Percentiles rank a stretch among this genome's conserved stretches.
Conservation (phyloP, 2,888 invertebrate species). For the Epinotia brunnichana region DNA sequence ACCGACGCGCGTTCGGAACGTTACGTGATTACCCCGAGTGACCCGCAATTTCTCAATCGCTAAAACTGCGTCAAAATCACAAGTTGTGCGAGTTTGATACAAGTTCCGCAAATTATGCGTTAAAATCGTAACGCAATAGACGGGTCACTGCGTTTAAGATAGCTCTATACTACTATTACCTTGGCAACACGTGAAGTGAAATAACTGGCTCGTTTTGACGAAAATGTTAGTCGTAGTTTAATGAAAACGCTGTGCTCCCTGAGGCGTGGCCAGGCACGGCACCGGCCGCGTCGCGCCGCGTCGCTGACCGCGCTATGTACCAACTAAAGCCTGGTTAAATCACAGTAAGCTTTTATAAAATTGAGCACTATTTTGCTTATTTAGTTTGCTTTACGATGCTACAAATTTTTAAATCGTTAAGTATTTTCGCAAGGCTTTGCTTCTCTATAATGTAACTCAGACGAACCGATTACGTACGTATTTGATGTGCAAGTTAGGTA, state of each 20-base stretch:
- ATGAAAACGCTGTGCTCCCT: constrained; percentile 22
- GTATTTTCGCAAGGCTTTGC: background rate
- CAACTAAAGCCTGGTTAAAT: constrained; percentile 34
- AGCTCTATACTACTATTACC: background rate
- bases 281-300: constrained; percentile 21
- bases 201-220: background rate
- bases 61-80: background rate
- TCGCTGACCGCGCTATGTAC: constrained; percentile 38
- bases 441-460: background rate
- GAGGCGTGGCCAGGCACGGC: constrained; percentile 11
- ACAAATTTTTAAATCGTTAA: background rate
- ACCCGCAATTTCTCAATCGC: background rate
- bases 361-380: constrained; percentile 25
- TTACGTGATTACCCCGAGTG: too few relatives aligned
- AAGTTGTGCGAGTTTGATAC: background rate
- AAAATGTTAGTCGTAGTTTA: background rate
- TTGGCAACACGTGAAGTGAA: background rate
- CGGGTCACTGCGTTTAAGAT: background rate
- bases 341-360: constrained; percentile 30
- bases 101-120: background rate
- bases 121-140: background rate
- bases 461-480: background rate
- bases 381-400: background rate
- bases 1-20: too few relatives aligned
- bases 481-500: background rate